Base-by-base conservation (phyloP, 2,113 vertebrate species). In the Progne subis region DNA sequence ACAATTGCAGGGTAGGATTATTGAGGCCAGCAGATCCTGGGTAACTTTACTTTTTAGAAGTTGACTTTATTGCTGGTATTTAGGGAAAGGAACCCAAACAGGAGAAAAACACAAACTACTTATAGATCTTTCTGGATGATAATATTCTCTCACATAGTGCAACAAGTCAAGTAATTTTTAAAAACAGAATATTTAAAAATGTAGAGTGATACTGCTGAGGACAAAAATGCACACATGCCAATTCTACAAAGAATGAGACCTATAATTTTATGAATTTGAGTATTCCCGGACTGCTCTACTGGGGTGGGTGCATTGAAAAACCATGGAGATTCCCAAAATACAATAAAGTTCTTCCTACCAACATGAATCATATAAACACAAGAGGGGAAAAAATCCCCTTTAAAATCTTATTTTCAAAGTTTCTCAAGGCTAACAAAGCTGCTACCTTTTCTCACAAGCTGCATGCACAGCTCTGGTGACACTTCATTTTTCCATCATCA, bases 11-110 rank as follows among this genome's bases (percentile, higher is more conserved):
- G 83, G 69, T 53, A 61, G 83, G 64, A 93, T 83, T 93, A 85
- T 44, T 37, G 76, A 95, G 95, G 72, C 37, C 83, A 89, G 86
- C 68, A 97, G 89, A 94, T 90, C 69, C n/a, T 12, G 14, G 82
- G 32, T 29, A 95, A 74, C 84, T 97, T 93, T 34, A 69, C 41
- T 37, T 84, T 86, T 91, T 65, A 37, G 8, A 46, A 82, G 55
- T 11, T 79, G 13, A 75, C 41, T 91, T 94, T 71, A 29, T 31
- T 87, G 28, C 24, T 91, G 20, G 11, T 55, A 65, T 57, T 80
- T 20, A 61, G 37, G 46, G 56, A 92, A 79, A 81, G 0, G 1
- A 71, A 70, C 14, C 16, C 46, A 76, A 70, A 14, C n/a, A 8
- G 72, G 19, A 65, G 11, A 75, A 18, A 85, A 53, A 5, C 21